Evolutionary conservation across 2,113 vertebrate genomes (phyloP).

Genomic region (Neolamprologus devosi): DNA sequence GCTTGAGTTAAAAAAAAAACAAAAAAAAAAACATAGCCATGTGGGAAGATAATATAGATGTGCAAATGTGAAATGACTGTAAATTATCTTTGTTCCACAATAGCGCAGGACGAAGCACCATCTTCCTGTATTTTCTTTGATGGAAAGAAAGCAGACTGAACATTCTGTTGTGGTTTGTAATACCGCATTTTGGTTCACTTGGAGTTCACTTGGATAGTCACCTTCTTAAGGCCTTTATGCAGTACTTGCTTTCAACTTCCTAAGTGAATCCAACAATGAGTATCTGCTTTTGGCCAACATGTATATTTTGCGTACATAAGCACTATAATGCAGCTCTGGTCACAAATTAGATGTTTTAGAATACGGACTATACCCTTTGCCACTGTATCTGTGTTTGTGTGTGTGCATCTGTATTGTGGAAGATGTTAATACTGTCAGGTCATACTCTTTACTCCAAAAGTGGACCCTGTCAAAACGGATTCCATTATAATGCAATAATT

Average conservation of each 20-base stretch:
- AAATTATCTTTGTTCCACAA: not conserved
- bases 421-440: not conserved
- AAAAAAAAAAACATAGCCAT: accelerated
- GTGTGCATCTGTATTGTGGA: not conserved
- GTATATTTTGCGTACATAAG: not conserved
- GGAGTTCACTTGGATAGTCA: not conserved
- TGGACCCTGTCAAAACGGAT: constrained; percentile 36
- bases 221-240: not conserved
- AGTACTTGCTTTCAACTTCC: not conserved
- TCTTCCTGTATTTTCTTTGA: not conserved
- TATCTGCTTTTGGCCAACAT: not conserved
- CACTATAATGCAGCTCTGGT: not conserved
- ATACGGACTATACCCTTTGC: not conserved
- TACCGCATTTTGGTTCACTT: not conserved
- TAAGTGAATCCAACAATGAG: not conserved
- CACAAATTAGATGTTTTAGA: not conserved
- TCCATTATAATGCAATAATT: constrained; percentile 37
- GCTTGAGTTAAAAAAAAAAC: not conserved
- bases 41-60: not conserved
- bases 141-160: not conserved
- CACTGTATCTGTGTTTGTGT: not conserved
- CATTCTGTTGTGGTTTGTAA: not conserved
- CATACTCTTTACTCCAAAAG: not conserved
- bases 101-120: not conserved
- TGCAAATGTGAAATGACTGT: not conserved